Evolutionary conservation across 2,888 invertebrate species (phyloP), one percentile per base, ranked within the genome.

Genomic region (Drosophila aldrichi): DNA sequence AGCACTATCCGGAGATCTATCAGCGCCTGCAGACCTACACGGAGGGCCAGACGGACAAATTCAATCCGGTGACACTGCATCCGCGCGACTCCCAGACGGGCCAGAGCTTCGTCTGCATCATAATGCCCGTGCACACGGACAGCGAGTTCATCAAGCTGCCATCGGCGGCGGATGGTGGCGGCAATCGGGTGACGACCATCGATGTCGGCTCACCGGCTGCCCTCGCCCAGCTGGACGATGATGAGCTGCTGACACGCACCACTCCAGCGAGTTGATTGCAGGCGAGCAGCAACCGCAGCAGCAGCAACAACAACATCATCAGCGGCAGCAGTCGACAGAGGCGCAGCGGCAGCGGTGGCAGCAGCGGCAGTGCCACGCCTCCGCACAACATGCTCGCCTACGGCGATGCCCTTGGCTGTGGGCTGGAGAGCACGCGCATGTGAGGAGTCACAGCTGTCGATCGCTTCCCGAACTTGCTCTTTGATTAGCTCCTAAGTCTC

Each of bases 1-100:
- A 96, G 84, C 97, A 97, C 91, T 98, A 97, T 91, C 98, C 98
- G 0, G 97, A 97, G 90, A 96, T 98, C 14, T 96, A 97, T 92
- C 95, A 95, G 77, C 96, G 96, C 82, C 93, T 98, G 78, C 95
- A 95, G 88, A 95, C 95, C 40, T 98, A 97, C 92, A 97, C 97
- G 20, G 97, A 97, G 76, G 94, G 94, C 2, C 95, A 95, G 34
- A 95, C 95, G 62, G 96, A 96, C 78, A 95, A 96, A 84, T 97
- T 98, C 91, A 95, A 96, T 60, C 97, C 98, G 2, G 96, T 97
- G 85, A 98, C 97, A 25, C 95, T 98, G 86, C 97, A 97, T 92
- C 98, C 98, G 1, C 95, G 95, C 72, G 97, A 98, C 91, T 95
- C 95, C 73, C 94, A 94, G 41, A 96, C 96, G 40, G 97, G 97